phyloP scores from a whole-genome alignment of 2,888 invertebrate species.

The Sarcophaga rosellei region DNA sequence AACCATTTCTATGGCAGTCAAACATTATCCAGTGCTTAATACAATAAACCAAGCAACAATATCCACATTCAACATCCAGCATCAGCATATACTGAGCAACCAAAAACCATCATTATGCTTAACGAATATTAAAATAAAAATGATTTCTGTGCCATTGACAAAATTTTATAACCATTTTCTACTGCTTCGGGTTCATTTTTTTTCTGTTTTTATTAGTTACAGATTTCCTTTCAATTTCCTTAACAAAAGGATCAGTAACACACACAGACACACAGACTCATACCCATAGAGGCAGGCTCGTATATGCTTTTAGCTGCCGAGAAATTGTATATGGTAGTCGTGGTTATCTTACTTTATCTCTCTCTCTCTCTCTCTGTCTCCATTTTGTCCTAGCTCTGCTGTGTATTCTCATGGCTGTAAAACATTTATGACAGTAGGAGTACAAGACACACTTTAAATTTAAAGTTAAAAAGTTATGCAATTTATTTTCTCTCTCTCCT shows the following conservation, averaged over 20 bases:
- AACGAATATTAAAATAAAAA: conserved; percentile 64
- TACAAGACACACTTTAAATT: conserved; percentile 6
- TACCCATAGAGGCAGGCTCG: too few relatives aligned
- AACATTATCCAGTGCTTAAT: conserved; percentile 16
- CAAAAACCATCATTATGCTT: conserved; percentile 57
- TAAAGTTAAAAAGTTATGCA: conserved; percentile 10
- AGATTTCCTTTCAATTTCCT: conserved; percentile 71
- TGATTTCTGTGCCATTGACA: conserved; percentile 65
- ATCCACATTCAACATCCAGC: background rate
- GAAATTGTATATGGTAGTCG: conserved; percentile 47
- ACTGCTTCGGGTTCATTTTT: background rate
- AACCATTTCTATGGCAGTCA: background rate
- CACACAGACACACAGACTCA: background rate
- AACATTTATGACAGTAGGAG: background rate
- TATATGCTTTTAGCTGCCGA: background rate
- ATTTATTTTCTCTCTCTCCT: background rate
- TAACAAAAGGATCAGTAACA: conserved; percentile 30
- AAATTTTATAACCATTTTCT: conserved; percentile 56
- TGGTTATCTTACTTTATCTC: conserved; percentile 42
- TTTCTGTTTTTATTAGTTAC: conserved; percentile 64
- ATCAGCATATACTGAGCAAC: conserved; percentile 19
- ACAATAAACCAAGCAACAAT: conserved; percentile 19
- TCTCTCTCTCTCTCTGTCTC: background rate
- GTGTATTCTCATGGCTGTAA: background rate
- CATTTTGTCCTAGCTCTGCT: background rate